Conservation (phyloP, 2,888 invertebrate genomes). For the Oxystoma pomonae region DNA sequence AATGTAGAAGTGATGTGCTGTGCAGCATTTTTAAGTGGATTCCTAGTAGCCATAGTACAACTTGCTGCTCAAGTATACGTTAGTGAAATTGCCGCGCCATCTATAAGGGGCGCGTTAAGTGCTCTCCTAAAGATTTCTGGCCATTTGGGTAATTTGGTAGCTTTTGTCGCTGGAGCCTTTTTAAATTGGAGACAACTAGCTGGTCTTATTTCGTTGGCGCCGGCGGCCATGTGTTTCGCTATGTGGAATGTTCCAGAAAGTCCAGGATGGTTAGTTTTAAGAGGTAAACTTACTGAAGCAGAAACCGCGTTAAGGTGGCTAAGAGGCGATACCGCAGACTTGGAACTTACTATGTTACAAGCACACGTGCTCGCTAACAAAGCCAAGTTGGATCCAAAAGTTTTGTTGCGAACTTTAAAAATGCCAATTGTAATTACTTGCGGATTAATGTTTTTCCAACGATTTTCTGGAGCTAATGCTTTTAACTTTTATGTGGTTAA, state of each 20-base stretch:
- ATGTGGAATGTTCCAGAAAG: conserved; percentile 84
- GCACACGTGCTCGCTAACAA: conserved; percentile 58
- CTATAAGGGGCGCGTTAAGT: conserved; percentile 81
- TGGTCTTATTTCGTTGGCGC: conserved; percentile 72
- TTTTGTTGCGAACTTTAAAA: conserved; percentile 47
- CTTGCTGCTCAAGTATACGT: conserved; percentile 66
- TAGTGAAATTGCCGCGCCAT: conserved; percentile 85
- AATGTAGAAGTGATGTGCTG: conserved; percentile 76
- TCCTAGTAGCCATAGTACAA: conserved; percentile 47
- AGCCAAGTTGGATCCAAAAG: conserved; percentile 34
- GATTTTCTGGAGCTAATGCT: conserved; percentile 79
- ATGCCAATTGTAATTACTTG: conserved; percentile 79
- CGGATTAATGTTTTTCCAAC: conserved; percentile 85
- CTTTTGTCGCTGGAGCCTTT: conserved; percentile 78
- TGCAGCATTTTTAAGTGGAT: conserved; percentile 79
- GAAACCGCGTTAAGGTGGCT: conserved; percentile 74
- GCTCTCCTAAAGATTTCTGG: conserved; percentile 82
- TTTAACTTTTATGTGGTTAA: conserved; percentile 83
- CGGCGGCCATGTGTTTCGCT: conserved; percentile 70
- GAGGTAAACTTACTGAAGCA: conserved; percentile 72
- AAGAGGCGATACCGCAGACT: conserved; percentile 71
- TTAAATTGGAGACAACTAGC: conserved; percentile 84
- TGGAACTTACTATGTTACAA: conserved; percentile 69
- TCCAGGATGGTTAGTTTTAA: conserved; percentile 76
- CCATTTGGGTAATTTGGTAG: conserved; percentile 79